Conservation (phyloP, 2,113 vertebrate species). For the Oryzias melastigma region DNA sequence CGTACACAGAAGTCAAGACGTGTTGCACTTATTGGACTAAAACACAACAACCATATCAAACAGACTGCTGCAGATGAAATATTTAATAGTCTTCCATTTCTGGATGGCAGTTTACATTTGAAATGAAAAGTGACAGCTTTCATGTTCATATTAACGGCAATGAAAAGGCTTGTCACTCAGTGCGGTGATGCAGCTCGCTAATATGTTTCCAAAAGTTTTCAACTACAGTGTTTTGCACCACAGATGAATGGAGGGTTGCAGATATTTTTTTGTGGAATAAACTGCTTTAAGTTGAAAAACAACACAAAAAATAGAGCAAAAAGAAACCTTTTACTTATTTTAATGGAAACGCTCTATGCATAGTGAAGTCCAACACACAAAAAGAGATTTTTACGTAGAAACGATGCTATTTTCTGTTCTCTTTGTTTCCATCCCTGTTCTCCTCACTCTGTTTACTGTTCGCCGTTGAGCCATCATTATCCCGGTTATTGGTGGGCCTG, state of each 20-base stretch:
- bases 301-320: too few species aligned
- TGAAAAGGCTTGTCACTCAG: slow-evolving; percentile 17
- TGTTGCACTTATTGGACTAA: slow-evolving; percentile 1
- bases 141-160: slow-evolving; percentile 13
- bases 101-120: slow-evolving; percentile 5
- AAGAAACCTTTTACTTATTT: background rate
- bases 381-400: too few species aligned
- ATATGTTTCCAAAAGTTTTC: slow-evolving; percentile 5
- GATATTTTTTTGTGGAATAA: background rate
- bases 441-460: slow-evolving; percentile 24
- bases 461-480: slow-evolving; percentile 36
- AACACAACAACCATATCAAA: slow-evolving; percentile 9
- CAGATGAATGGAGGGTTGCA: background rate
- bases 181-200: slow-evolving; percentile 2
- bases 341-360: too few species aligned
- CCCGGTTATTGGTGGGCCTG: slow-evolving; percentile 59
- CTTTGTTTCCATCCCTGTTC: slow-evolving; percentile 11
- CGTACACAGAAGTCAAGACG: background rate
- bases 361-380: too few species aligned
- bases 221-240: background rate
- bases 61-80: slow-evolving; percentile 13
- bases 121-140: slow-evolving; percentile 14
- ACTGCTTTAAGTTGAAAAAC: background rate
- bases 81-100: slow-evolving; percentile 10
- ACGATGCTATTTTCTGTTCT: background rate